These are phyloP conservation scores for Motacilla tschutschensis DNA, from an alignment of 2,113 vertebrate species.

Conservation along the genomic window DNA sequence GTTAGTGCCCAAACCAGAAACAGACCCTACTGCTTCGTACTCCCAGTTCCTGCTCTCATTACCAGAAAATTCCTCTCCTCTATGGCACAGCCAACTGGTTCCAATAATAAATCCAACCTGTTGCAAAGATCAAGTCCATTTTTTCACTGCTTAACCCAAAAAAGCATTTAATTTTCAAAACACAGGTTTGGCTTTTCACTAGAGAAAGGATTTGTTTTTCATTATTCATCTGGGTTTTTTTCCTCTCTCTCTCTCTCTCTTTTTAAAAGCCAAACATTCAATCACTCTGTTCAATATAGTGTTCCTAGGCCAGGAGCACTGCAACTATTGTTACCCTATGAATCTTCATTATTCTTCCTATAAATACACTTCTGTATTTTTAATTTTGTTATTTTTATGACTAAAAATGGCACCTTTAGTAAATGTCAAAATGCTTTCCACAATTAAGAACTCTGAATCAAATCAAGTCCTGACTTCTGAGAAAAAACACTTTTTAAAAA, in stretches of 20 bases:
- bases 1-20: neutral
- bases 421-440: neutral
- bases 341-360: slow-evolving; percentile 19
- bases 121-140: slow-evolving; percentile 27
- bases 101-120: slow-evolving; percentile 45
- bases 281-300: neutral
- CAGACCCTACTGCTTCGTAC: neutral
- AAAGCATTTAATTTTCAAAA: slow-evolving; percentile 14
- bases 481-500: neutral
- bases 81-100: slow-evolving; percentile 38
- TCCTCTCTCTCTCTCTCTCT: neutral
- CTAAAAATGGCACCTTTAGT: slow-evolving; percentile 10
- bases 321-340: neutral
- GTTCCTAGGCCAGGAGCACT: neutral
- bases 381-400: slow-evolving; percentile 16
- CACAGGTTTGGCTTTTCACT: slow-evolving; percentile 34
- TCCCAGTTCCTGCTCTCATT: slow-evolving; percentile 3
- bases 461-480: neutral
- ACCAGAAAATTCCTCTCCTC: slow-evolving; percentile 34
- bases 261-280: slow-evolving; percentile 29
- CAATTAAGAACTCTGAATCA: neutral
- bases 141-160: slow-evolving; percentile 22
- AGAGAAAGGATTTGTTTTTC: neutral
- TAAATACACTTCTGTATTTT: slow-evolving; percentile 28
- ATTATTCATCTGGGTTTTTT: neutral